Evolutionary conservation across 2,888 invertebrate genomes (phyloP).

Genomic region (Leptinotarsa tumamoca): DNA sequence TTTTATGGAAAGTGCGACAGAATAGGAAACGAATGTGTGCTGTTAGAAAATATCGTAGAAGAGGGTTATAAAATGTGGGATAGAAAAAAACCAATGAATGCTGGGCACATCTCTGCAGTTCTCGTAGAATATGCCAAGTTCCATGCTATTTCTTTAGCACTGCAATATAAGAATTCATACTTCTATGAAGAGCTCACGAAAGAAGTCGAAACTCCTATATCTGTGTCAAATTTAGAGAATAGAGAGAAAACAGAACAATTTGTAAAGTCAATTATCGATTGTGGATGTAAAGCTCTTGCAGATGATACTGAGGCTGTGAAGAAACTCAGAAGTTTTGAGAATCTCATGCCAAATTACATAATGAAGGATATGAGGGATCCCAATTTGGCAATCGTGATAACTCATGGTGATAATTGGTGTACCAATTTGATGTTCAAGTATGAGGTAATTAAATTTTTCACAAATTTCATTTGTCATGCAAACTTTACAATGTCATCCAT

Average conservation of each 20-base stretch:
- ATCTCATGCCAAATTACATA: neutral
- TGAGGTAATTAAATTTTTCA: conserved; percentile 35
- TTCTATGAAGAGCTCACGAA: conserved; percentile 42
- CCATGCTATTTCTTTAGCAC: conserved; percentile 57
- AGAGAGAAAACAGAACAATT: neutral
- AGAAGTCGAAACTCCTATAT: conserved; percentile 2
- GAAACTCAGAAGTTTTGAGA: neutral
- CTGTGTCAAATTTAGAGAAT: neutral
- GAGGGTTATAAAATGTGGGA: conserved; percentile 52
- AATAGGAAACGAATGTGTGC: conserved; percentile 44
- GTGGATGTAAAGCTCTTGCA: conserved; percentile 19
- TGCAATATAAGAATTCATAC: conserved; percentile 53
- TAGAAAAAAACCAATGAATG: conserved; percentile 52
- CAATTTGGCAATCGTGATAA: conserved; percentile 37
- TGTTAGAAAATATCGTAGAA: conserved; percentile 55
- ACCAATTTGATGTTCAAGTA: conserved; percentile 54
- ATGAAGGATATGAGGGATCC: neutral
- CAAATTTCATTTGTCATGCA: neutral
- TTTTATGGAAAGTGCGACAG: conserved; percentile 33
- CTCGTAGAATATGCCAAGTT: conserved; percentile 57
- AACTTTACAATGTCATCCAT: neutral
- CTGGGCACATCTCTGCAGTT: conserved; percentile 53
- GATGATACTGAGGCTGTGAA: neutral
- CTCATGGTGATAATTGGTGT: conserved; percentile 57
- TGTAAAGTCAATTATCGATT: neutral